Percentiles rank a stretch among this genome's conserved stretches.
Evolutionary conservation across 2,797 vertebrate genomes (phyloP).

Genomic region (Mormyrus hasselquistii): DNA sequence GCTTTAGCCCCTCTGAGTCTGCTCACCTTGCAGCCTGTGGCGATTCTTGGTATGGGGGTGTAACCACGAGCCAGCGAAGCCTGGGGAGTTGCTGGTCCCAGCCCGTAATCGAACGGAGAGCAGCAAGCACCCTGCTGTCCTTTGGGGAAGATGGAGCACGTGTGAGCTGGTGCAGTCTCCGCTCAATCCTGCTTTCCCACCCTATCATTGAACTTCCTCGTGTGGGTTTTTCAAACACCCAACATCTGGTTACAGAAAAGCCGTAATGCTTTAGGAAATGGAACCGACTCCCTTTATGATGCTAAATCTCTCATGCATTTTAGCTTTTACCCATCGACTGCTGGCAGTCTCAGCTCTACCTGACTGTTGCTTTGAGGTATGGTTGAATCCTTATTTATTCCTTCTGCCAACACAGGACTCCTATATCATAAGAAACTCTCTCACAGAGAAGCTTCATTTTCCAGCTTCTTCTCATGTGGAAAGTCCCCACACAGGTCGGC

Average conservation of each 20-base stretch:
- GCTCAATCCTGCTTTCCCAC: slow-evolving; percentile 30
- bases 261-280: slow-evolving; percentile 16
- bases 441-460: slow-evolving; percentile 24
- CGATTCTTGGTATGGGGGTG: slow-evolving; percentile 22
- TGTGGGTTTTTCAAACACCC: slow-evolving; percentile 19
- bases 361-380: background rate
- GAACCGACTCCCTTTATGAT: background rate
- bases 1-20: background rate
- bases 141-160: background rate
- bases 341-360: background rate
- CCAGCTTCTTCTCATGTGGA: slow-evolving; percentile 24
- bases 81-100: slow-evolving; percentile 16
- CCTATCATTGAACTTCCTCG: slow-evolving; percentile 38
- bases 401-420: background rate
- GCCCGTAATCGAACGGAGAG: background rate
- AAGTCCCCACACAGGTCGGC: slow-evolving; percentile 18
- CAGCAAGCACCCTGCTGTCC: background rate
- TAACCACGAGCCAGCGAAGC: slow-evolving; percentile 25
- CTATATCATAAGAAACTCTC: background rate
- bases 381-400: background rate
- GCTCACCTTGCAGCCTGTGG: slow-evolving; percentile 13
- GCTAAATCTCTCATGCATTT: background rate
- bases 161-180: background rate
- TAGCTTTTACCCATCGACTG: slow-evolving; percentile 26
- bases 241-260: slow-evolving; percentile 32